Evolutionary conservation across 1,140 invertebrate species (phyloP).

Genomic region (Neodiprion virginianus): DNA sequence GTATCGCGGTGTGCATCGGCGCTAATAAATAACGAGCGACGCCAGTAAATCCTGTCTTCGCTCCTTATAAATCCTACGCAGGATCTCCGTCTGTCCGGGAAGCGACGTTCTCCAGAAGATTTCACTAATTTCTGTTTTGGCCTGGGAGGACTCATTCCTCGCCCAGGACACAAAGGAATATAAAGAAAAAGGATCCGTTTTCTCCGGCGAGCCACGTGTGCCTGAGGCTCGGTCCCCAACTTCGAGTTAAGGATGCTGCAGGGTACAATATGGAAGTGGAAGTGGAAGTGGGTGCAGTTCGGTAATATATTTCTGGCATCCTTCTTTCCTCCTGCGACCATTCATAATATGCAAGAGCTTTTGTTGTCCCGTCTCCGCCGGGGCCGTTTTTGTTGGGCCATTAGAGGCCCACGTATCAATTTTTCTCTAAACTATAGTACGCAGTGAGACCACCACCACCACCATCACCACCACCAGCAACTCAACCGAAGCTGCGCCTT

Average conservation of each 20-base stretch:
- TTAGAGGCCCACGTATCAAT: constrained; percentile 58
- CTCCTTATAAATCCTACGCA: constrained; percentile 2
- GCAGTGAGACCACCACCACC: background rate
- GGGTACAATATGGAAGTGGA: background rate
- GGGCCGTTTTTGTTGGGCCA: constrained; percentile 49
- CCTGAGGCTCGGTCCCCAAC: background rate
- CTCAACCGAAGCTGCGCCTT: no score
- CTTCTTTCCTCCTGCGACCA: constrained; percentile 54
- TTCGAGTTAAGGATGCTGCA: background rate
- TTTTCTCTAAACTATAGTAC: constrained; percentile 43
- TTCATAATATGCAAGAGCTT: constrained; percentile 58
- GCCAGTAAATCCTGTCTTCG: background rate
- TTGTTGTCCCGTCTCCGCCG: constrained; percentile 51
- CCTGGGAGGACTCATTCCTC: background rate
- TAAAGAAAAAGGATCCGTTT: constrained; percentile 5
- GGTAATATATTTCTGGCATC: constrained; percentile 55
- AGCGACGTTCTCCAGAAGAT: background rate
- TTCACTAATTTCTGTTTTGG: background rate
- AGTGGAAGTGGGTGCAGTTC: constrained; percentile 47
- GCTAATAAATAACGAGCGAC: constrained; percentile 2
- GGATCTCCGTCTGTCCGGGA: background rate
- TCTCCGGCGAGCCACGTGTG: background rate
- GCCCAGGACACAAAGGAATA: background rate
- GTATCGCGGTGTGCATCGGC: background rate
- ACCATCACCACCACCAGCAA: no score